These are phyloP conservation scores for Acanthosepion pharaonis DNA, from an alignment of 2,888 invertebrate species.

Conservation along the genomic window DNA sequence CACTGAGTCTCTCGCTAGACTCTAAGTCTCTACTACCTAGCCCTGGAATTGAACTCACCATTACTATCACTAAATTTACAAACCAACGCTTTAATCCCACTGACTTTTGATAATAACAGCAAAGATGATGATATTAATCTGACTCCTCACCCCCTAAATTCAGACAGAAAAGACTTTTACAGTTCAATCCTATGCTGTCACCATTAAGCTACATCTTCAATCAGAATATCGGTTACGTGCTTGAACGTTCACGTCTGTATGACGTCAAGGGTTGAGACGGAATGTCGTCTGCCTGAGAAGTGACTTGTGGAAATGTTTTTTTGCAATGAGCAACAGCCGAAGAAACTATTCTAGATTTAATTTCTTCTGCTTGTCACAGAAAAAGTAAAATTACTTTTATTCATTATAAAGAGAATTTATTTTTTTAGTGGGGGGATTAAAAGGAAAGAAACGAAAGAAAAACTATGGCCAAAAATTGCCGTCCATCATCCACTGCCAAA, in stretches of 20 bases:
- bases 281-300: background rate
- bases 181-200: background rate
- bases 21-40: too few species aligned
- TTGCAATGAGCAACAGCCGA: background rate
- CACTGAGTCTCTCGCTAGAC: too few species aligned
- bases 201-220: background rate
- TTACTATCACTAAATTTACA: too few species aligned
- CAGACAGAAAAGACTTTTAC: background rate
- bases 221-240: background rate
- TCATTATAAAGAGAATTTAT: background rate
- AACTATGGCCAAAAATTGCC: background rate
- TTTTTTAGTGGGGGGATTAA: background rate
- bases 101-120: too few species aligned
- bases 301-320: background rate
- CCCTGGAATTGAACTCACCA: too few species aligned
- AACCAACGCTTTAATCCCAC: too few species aligned
- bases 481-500: background rate
- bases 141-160: too few species aligned
- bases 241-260: background rate
- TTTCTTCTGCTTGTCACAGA: background rate
- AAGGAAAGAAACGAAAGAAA: background rate
- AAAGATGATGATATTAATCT: too few species aligned
- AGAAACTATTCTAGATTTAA: slow-evolving; percentile 34
- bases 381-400: background rate
- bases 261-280: background rate